Evolutionary conservation across 2,113 vertebrate species (phyloP).

Genomic region (Catharus fuscescens): DNA sequence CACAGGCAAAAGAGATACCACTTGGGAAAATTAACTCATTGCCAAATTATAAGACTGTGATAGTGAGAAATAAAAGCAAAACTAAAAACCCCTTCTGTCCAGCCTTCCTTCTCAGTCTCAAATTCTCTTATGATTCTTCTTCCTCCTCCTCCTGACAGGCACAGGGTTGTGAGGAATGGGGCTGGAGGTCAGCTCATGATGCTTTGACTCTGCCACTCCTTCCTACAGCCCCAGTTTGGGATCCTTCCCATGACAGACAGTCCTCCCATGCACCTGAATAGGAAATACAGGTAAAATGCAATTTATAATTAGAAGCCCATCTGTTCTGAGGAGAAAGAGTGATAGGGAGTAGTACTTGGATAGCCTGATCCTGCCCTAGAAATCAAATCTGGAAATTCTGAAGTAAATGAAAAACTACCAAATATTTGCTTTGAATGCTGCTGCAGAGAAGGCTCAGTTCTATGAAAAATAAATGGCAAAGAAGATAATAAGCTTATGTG

Average conservation of each 20-base stretch:
- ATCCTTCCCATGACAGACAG: neutral
- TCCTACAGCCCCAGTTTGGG: neutral
- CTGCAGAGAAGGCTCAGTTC: neutral
- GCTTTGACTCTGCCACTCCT: neutral
- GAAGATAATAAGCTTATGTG: neutral
- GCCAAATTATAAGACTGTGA: no score
- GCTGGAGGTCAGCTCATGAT: neutral
- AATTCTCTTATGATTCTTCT: neutral
- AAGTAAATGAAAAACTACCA: neutral
- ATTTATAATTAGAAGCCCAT: neutral
- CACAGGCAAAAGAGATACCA: no score
- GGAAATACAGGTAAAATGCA: neutral
- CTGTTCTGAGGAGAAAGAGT: neutral
- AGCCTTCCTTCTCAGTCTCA: neutral
- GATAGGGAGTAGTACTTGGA: neutral
- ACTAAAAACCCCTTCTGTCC: no score
- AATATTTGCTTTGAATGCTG: neutral
- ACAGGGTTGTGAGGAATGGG: neutral
- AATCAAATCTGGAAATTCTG: neutral
- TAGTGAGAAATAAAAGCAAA: no score
- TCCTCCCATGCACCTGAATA: neutral
- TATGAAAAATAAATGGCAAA: neutral
- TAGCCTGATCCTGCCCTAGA: neutral
- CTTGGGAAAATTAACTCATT: no score
- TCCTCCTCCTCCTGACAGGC: accelerated